Percentiles rank a stretch among this genome's conserved stretches.
Evolutionary conservation across 2,888 invertebrate species (phyloP).

Genomic region (Stenodema calcarata): DNA sequence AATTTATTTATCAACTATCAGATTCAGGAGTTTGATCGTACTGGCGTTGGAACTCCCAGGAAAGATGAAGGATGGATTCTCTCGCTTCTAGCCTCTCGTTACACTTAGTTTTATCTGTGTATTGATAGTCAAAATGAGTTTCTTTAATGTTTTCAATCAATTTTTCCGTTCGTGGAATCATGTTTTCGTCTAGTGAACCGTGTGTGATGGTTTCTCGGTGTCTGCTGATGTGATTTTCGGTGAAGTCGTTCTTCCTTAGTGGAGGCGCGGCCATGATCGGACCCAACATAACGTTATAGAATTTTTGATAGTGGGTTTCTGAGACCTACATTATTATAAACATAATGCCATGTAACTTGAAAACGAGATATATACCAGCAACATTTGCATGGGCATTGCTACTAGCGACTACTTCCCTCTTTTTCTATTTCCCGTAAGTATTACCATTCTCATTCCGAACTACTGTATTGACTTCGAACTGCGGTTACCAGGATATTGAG

Average conservation of each 20-base stretch:
- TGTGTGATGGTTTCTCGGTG: not conserved
- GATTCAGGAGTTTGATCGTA: not conserved
- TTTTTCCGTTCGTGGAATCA: not conserved
- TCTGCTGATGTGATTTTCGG: slow-evolving; percentile 50
- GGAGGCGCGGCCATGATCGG: slow-evolving; percentile 68
- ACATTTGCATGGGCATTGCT: slow-evolving; percentile 97
- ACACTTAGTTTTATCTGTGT: not conserved
- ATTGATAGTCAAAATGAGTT: not conserved
- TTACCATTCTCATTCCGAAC: not conserved
- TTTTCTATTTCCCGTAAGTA: slow-evolving; percentile 98
- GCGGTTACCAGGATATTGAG: not conserved
- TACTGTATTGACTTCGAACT: not conserved
- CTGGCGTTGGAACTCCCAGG: slow-evolving; percentile 7
- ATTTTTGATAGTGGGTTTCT: slow-evolving; percentile 53
- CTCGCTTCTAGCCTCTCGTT: not conserved
- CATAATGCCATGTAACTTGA: slow-evolving; percentile 92
- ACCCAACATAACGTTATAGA: slow-evolving; percentile 55
- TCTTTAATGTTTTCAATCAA: not conserved
- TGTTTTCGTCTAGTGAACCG: not conserved
- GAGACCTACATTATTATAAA: slow-evolving; percentile 50
- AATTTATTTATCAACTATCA: not conserved
- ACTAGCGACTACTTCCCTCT: slow-evolving; percentile 89
- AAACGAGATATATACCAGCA: slow-evolving; percentile 96
- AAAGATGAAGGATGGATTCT: not conserved
- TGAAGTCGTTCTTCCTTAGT: slow-evolving; percentile 52